Evolutionary conservation across 2,113 vertebrate genomes (phyloP).

Genomic region (Rhizomys pruinosus): DNA sequence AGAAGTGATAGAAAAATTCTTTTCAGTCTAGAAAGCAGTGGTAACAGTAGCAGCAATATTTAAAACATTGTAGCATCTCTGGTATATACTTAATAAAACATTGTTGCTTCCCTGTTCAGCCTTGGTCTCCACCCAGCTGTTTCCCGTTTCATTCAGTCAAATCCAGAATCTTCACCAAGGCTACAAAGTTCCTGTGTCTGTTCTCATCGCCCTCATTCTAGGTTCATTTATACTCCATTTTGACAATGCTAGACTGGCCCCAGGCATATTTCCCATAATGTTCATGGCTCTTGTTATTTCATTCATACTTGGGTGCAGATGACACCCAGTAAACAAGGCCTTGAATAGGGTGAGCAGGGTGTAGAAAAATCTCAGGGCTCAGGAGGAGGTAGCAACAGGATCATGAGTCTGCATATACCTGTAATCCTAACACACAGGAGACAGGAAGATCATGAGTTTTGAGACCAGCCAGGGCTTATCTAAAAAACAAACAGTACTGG

Average conservation of each 20-base stretch:
- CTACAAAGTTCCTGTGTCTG: background rate
- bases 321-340: background rate
- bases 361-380: background rate
- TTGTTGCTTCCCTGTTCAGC: background rate
- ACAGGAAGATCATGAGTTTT: no score
- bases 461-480: background rate
- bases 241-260: background rate
- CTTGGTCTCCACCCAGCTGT: background rate
- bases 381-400: background rate
- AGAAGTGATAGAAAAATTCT: background rate
- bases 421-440: background rate
- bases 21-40: background rate
- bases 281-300: background rate
- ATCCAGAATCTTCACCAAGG: background rate
- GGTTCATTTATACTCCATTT: background rate
- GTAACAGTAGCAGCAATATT: background rate
- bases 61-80: background rate
- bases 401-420: background rate
- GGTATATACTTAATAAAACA: background rate
- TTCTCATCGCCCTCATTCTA: background rate
- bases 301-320: background rate
- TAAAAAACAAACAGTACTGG: background rate
- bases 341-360: background rate
- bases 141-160: constrained; percentile 25
- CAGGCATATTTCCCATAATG: background rate